Conservation (phyloP, 2,113 vertebrate species). For the Cranoglanis bouderius region DNA sequence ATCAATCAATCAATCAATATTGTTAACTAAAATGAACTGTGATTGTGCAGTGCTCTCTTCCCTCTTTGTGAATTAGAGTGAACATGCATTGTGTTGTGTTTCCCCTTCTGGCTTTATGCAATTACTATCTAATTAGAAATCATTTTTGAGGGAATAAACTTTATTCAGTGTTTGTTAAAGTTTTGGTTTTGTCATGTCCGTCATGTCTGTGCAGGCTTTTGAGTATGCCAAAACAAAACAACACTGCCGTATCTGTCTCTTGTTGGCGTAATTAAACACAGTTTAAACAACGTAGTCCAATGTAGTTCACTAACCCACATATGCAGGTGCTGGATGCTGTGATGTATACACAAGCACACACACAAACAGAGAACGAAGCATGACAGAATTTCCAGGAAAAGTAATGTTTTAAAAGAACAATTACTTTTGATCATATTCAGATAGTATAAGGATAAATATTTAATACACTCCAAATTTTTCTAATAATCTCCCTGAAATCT, state of each 20-base stretch:
- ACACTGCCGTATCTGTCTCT: neutral
- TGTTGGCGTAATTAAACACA: neutral
- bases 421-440: neutral
- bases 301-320: neutral
- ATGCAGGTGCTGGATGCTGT: neutral
- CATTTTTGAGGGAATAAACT: neutral
- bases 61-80: neutral
- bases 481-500: neutral
- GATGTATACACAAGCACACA: neutral
- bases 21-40: neutral
- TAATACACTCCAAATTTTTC: neutral
- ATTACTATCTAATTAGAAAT: neutral
- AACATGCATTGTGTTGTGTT: neutral
- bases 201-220: neutral
- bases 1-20: neutral
- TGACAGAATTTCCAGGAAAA: neutral
- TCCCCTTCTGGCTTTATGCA: neutral
- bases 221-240: neutral
- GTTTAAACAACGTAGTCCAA: neutral
- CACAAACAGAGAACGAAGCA: neutral
- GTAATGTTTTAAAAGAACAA: neutral
- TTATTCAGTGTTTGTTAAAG: neutral
- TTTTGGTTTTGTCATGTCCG: neutral
- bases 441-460: neutral
- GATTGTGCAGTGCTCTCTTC: neutral